Base-by-base conservation (phyloP, 2,113 vertebrate genomes). In the Petrocephalus microphthalmus region DNA sequence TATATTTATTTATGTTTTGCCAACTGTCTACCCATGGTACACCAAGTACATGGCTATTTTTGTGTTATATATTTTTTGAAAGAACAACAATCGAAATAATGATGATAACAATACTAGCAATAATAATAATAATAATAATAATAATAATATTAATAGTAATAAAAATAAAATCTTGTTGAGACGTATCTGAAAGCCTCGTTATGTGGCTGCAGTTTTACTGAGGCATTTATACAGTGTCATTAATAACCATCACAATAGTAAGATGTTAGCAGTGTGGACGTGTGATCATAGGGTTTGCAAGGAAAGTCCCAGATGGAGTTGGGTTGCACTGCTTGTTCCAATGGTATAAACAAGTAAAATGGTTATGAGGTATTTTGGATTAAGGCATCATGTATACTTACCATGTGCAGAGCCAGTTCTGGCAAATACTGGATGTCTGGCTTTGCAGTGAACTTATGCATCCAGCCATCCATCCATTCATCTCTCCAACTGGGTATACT, bases 1-100 rank as follows among this genome's bases (percentile, higher is more conserved):
- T 54, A 57, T 88, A 83, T 88, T 83, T 83, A 83, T 47, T 64
- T 64, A 74, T 33, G 33, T 87, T 87, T 71, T 87, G 67, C 87
- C 56, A 84, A 88, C 84, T 85, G 84, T 85, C 84, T 85, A 20
- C 84, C 84, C 49, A 56, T 37, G 49, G 25, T 33, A 56, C 49
- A 33, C 84, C 84, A 85, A 85, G 52, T 54, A 37, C n/a, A 54
- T 52, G 49, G 15, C 47, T 54, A 85, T 53, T 85, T 85, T 85
- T 85, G 33, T 85, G 49, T 19, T 84, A 37, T 51, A n/a, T 25
- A 10, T 49, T 22, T 45, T 25, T 84, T 15, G 81, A 3, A 83
- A 4, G 10, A 45, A 22, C 74, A 37, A 19, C 81, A 47, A 78
- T 42, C 19, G 19, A 47, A 83, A 83, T 83, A 47, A 49, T 78